phyloP scores from a whole-genome alignment of 2,888 invertebrate species.

The Hydriomena furcata region DNA sequence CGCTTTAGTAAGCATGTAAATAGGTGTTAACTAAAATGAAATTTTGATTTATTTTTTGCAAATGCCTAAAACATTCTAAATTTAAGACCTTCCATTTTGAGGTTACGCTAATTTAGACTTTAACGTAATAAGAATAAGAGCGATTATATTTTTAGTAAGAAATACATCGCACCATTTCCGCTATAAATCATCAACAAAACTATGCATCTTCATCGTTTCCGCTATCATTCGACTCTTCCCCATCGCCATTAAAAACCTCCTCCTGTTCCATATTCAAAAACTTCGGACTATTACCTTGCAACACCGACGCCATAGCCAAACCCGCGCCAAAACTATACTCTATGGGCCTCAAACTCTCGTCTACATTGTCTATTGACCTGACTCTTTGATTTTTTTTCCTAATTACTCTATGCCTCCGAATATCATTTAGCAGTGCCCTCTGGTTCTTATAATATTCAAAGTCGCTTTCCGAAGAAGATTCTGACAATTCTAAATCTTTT shows the following conservation, averaged over 20 bases:
- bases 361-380: constrained; percentile 52
- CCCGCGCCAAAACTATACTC: constrained; percentile 78
- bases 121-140: too few species aligned
- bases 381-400: constrained; percentile 57
- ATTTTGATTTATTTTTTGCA: too few species aligned
- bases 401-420: constrained; percentile 58
- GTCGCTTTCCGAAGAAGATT: constrained; percentile 66
- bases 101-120: too few species aligned
- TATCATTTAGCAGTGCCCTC: constrained; percentile 57
- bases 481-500: constrained; percentile 61
- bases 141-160: too few species aligned
- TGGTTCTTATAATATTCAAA: constrained; percentile 53
- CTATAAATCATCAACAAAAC: too few species aligned
- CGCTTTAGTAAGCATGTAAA: too few species aligned
- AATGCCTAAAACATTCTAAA: too few species aligned
- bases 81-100: too few species aligned
- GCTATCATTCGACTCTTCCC: constrained; percentile 75
- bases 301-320: constrained; percentile 75
- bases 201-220: constrained; percentile 70
- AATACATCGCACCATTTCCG: too few species aligned
- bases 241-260: constrained; percentile 74
- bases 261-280: constrained; percentile 58
- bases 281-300: constrained; percentile 58
- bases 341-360: constrained; percentile 71
- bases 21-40: too few species aligned